These are phyloP conservation scores for Cynopterus brachyotis DNA, from an alignment of 2,113 vertebrate genomes.

Conservation along the genomic window DNA sequence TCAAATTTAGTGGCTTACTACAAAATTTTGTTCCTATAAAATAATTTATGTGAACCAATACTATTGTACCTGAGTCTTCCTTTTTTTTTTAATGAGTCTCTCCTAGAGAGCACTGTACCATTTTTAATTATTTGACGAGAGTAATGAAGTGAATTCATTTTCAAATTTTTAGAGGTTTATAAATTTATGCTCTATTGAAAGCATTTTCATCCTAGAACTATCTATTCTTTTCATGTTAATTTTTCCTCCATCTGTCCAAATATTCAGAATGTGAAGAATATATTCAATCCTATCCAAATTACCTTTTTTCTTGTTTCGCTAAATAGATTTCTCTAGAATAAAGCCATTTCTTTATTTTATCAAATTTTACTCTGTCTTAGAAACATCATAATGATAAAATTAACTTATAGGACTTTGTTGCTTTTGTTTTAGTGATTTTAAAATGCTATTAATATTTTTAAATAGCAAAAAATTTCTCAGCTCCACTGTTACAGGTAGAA, in stretches of 20 bases:
- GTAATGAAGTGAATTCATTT: constrained; percentile 58
- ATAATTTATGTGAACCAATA: constrained; percentile 24
- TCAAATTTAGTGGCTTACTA: not conserved
- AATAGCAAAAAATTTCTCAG: not conserved
- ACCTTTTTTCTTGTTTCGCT: not conserved
- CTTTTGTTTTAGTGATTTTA: not conserved
- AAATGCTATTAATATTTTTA: not conserved
- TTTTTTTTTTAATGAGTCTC: not conserved
- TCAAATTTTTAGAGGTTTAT: constrained; percentile 59
- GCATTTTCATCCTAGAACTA: constrained; percentile 43
- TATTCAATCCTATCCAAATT: not conserved
- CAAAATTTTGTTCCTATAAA: constrained; percentile 29
- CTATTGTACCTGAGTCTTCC: not conserved
- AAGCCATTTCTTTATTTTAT: not conserved
- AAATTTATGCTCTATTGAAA: constrained; percentile 43
- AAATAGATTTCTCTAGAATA: not conserved
- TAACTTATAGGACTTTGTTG: not conserved
- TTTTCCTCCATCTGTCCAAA: constrained; percentile 45
- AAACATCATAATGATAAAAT: not conserved
- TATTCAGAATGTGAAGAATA: constrained; percentile 28
- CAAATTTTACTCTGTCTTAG: constrained; percentile 15
- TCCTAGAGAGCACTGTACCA: constrained; percentile 22
- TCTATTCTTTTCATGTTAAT: not conserved
- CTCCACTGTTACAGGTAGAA: not conserved
- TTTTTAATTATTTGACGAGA: constrained; percentile 66